These are phyloP conservation scores for Triplophysa yarkandensis DNA, from an alignment of 2,797 vertebrate genomes.

Conservation along the genomic window DNA sequence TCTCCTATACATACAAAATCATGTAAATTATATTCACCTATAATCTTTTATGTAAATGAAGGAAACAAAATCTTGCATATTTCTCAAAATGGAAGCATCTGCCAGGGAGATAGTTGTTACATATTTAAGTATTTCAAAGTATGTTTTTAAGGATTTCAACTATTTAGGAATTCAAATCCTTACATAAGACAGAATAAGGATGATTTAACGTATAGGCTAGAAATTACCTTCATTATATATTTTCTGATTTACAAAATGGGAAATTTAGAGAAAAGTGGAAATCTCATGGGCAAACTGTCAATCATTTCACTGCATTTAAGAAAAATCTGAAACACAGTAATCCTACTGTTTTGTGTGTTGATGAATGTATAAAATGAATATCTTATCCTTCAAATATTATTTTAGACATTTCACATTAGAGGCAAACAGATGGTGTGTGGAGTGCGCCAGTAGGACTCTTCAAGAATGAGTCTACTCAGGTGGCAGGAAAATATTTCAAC, in stretches of 20 bases:
- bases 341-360: constrained; percentile 23
- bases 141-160: background rate
- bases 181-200: background rate
- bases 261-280: too few relatives aligned
- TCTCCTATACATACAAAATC: constrained; percentile 70
- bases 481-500: constrained; percentile 19
- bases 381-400: constrained; percentile 3
- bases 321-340: background rate
- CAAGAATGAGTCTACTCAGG: constrained; percentile 28
- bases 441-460: constrained; percentile 17
- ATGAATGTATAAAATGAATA: constrained; percentile 39
- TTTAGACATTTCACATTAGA: constrained; percentile 12
- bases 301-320: background rate
- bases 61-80: constrained; percentile 66
- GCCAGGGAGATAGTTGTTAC: constrained; percentile 7
- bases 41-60: constrained; percentile 73
- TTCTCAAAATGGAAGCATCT: constrained; percentile 28
- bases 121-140: background rate
- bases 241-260: constrained; percentile 10
- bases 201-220: background rate
- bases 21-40: constrained; percentile 59
- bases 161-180: background rate
- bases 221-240: too few relatives aligned
- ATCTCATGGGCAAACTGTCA: too few relatives aligned
- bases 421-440: constrained; percentile 25